These are phyloP conservation scores for Papilio gigon DNA, from an alignment of 2,888 invertebrate species.

Conservation along the genomic window DNA sequence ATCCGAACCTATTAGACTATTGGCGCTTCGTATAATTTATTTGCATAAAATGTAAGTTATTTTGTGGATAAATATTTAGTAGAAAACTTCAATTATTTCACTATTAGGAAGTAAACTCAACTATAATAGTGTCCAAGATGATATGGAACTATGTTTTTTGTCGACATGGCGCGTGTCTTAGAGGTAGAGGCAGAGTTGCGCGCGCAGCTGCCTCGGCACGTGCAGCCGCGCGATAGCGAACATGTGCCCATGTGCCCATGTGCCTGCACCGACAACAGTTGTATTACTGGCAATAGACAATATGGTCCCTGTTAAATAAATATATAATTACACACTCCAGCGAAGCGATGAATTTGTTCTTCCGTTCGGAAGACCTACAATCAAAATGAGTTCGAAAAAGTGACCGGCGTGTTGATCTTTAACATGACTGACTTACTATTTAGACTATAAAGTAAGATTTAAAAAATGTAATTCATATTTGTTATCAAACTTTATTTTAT, in stretches of 20 bases:
- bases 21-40: too few species aligned
- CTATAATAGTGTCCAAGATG: not conserved
- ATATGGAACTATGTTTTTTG: not conserved
- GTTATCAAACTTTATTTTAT: not conserved
- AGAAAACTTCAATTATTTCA: not conserved
- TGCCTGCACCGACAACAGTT: conserved; percentile 8
- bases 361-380: conserved; percentile 7
- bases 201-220: conserved; percentile 35
- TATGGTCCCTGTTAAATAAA: not conserved
- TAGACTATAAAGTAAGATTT: not conserved
- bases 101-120: not conserved
- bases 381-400: not conserved
- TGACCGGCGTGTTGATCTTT: too few species aligned
- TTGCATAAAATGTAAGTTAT: not conserved
- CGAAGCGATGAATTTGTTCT: not conserved
- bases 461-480: not conserved
- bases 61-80: not conserved
- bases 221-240: conserved; percentile 23
- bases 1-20: too few species aligned
- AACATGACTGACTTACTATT: not conserved
- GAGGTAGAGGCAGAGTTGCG: conserved; percentile 4
- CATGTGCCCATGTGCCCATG: conserved; percentile 11
- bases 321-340: not conserved
- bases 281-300: conserved; percentile 14
- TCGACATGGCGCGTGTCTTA: conserved; percentile 2